phyloP scores from a whole-genome alignment of 2,888 invertebrate genomes.

The Rotaria macrura region DNA sequence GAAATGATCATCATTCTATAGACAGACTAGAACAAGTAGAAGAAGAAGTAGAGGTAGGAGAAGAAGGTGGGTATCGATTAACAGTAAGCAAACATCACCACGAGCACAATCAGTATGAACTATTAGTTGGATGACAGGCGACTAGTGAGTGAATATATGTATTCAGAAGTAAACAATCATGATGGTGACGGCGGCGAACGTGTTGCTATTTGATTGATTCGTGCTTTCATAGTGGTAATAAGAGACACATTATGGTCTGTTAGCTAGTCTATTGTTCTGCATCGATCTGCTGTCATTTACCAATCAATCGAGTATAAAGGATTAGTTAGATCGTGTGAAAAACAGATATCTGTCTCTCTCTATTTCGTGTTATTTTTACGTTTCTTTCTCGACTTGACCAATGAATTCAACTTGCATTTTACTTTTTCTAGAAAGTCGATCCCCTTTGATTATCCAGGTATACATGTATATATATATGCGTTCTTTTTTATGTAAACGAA shows the following conservation, averaged over 20 bases:
- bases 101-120: constrained; percentile 1
- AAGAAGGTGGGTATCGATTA: constrained; percentile 6
- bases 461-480: no score
- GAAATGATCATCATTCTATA: background rate
- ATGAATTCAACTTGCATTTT: background rate
- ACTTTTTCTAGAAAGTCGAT: background rate
- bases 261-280: background rate
- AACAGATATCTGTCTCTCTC: background rate
- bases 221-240: constrained; percentile 8
- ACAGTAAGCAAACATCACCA: background rate
- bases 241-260: constrained; percentile 6
- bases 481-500: background rate
- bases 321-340: background rate
- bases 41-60: background rate
- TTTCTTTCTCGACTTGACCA: no score
- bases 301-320: constrained; percentile 7
- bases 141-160: background rate
- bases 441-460: background rate
- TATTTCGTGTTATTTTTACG: background rate
- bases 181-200: background rate
- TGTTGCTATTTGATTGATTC: constrained; percentile 12
- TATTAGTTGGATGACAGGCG: background rate
- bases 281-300: constrained; percentile 9
- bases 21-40: background rate
- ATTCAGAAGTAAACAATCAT: background rate